Conservation (phyloP, 1,140 invertebrate species). For the Drosophila quadrilineata region DNA sequence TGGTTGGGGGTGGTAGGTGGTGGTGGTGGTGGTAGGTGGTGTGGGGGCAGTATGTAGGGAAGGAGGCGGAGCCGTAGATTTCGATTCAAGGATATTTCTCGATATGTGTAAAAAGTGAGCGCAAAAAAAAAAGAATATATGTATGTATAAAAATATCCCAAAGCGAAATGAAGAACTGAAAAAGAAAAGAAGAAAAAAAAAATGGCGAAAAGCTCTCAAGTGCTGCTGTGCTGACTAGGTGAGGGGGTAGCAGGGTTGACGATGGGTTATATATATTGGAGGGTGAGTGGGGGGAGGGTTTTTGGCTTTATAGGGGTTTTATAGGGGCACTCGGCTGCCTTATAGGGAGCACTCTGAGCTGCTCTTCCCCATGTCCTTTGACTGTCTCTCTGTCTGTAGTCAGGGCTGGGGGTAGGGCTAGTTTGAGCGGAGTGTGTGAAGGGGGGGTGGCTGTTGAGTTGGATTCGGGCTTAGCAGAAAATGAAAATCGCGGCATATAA, state of each 20-base stretch:
- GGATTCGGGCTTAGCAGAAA: conserved; percentile 51
- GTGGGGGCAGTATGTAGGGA: conserved; percentile 15
- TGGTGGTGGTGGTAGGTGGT: conserved; percentile 40
- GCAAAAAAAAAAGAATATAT: conserved; percentile 27
- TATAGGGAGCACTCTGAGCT: no score
- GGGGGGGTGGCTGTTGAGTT: conserved; percentile 14
- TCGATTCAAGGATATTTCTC: conserved; percentile 78
- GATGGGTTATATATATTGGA: no score
- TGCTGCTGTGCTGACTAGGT: not conserved
- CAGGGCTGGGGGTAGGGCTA: not conserved
- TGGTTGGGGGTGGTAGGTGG: conserved; percentile 8
- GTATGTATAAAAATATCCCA: conserved; percentile 9
- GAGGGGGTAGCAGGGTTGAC: not conserved
- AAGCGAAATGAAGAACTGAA: conserved; percentile 46
- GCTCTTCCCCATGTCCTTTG: conserved; percentile 27
- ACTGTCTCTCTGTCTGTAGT: conserved; percentile 1
- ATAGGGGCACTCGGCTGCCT: no score
- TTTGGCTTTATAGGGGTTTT: no score
- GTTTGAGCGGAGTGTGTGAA: no score
- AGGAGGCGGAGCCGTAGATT: conserved; percentile 71
- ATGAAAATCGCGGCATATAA: conserved; percentile 68
- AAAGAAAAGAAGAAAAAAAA: conserved; percentile 51
- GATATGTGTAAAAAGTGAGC: conserved; percentile 68
- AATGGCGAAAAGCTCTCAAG: conserved; percentile 44
- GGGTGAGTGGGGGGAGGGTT: no score